Evolutionary conservation across 2,888 invertebrate species (phyloP).

Genomic region (Oxystoma pomonae): DNA sequence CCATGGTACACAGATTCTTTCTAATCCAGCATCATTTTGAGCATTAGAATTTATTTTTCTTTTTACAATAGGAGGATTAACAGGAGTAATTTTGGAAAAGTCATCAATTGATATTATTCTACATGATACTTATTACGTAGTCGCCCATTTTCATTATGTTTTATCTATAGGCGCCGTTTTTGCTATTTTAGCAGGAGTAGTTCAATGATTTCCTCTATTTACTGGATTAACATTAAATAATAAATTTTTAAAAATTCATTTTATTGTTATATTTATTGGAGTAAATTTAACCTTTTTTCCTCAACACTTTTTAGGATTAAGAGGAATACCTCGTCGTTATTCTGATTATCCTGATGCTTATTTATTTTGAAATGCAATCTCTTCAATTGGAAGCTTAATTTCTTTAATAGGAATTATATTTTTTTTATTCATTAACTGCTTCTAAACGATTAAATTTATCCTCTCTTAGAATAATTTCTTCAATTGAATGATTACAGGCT

Average conservation of each 20-base stretch:
- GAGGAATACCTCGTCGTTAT: constrained; percentile 72
- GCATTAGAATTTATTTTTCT: constrained; percentile 72
- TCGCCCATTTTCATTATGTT: constrained; percentile 80
- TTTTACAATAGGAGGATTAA: constrained; percentile 73
- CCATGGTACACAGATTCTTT: constrained; percentile 59
- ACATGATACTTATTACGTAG: constrained; percentile 83
- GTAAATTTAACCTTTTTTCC: constrained; percentile 80
- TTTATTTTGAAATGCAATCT: constrained; percentile 59
- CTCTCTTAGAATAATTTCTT: too few species aligned
- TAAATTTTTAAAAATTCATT: constrained; percentile 54
- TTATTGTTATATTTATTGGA: constrained; percentile 67
- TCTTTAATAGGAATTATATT: too few species aligned
- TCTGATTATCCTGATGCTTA: constrained; percentile 42
- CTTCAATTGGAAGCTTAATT: constrained; percentile 66
- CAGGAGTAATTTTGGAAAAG: constrained; percentile 65
- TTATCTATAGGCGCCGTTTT: constrained; percentile 76
- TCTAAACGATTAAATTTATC: too few species aligned
- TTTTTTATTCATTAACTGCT: too few species aligned
- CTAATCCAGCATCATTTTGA: constrained; percentile 60
- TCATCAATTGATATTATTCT: constrained; percentile 72
- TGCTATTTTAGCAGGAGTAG: constrained; percentile 70
- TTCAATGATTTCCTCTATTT: constrained; percentile 67
- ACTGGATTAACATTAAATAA: too few species aligned
- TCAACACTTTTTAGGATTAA: constrained; percentile 69
- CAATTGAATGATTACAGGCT: too few species aligned